Percentiles rank a stretch among this genome's conserved stretches.
Evolutionary conservation across 2,888 invertebrate species (phyloP).

Genomic region (Brachynemurus nebulosus): DNA sequence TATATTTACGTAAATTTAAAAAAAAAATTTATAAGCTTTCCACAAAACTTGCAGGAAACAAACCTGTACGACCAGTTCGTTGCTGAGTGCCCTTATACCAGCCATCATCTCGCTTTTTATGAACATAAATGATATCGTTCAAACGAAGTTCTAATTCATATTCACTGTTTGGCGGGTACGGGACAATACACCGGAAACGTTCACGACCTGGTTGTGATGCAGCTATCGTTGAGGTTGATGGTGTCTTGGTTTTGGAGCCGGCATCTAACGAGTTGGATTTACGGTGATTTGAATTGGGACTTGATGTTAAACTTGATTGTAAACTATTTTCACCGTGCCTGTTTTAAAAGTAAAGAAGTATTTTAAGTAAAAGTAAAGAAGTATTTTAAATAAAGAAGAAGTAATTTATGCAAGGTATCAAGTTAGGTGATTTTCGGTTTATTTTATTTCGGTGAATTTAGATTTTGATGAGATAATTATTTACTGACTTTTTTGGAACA

Average conservation of each 20-base stretch:
- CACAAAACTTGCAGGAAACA: slow-evolving; percentile 91
- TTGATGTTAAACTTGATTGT: neutral
- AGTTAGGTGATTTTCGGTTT: no score
- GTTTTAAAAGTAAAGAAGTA: neutral
- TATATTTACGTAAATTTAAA: no score
- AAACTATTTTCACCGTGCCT: slow-evolving; percentile 3
- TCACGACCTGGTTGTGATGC: slow-evolving; percentile 23
- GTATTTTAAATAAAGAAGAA: no score
- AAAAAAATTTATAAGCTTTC: slow-evolving; percentile 30
- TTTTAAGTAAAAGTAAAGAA: no score
- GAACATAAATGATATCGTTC: slow-evolving; percentile 83
- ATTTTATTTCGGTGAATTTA: no score
- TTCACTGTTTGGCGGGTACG: slow-evolving; percentile 89
- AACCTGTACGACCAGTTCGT: slow-evolving; percentile 80
- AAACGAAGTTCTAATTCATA: slow-evolving; percentile 81
- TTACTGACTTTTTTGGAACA: no score
- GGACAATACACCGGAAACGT: slow-evolving; percentile 79
- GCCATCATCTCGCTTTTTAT: slow-evolving; percentile 84
- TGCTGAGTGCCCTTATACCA: slow-evolving; percentile 91
- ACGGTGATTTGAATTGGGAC: slow-evolving; percentile 42
- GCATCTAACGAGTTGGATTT: slow-evolving; percentile 78
- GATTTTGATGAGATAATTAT: no score
- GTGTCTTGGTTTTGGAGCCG: slow-evolving; percentile 30
- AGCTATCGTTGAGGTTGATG: slow-evolving; percentile 24
- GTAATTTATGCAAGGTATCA: no score